Evolutionary conservation across 2,797 vertebrate genomes (phyloP), one percentile per base, ranked within the genome.

Genomic region (Miichthys miiuy): DNA sequence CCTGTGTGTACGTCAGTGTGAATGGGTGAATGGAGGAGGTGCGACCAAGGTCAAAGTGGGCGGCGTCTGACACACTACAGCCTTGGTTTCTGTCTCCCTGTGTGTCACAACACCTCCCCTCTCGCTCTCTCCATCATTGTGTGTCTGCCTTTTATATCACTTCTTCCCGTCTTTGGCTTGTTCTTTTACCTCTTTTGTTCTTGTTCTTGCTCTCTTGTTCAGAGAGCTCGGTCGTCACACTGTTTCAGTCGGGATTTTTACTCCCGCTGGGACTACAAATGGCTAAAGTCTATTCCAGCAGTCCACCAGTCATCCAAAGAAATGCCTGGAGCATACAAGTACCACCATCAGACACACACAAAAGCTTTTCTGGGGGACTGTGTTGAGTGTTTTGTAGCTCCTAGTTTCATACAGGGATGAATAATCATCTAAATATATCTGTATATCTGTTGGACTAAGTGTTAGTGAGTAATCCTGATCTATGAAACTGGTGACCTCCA

Each of bases 21-120:
- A 89, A 82, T 79, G 77, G 67, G 64, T 88, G 83, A 89, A 91
- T 86, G 64, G 57, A 75, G 68, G 85, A 85, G 88, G 82, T 84
- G 74, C 44, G 25, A 73, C 66, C 79, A 82, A 83, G 83, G 88
- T 90, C 88, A 86, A 81, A 80, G 85, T 87, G 71, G 88, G 84
- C 5, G 75, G 84, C 0, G 54, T 73, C 57, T 79, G 87, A 88
- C 80, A 80, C 78, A 69, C 60, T 58, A 73, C 69, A 79, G 74
- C 41, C 50, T 54, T 46, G 71, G 75, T 84, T 66, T 84, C 48
- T 50, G 27, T 70, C 60, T 65, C 58, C 72, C 38, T 21, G 21
- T 61, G 64, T 57, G 17, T 64, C 57, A 46, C 44, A 38, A 41
- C 56, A 12, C 63, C 68, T 52, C 75, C 65, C 23, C 62, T 21